Base-by-base conservation (phyloP, 2,113 vertebrate species). In the Uria lomvia region DNA sequence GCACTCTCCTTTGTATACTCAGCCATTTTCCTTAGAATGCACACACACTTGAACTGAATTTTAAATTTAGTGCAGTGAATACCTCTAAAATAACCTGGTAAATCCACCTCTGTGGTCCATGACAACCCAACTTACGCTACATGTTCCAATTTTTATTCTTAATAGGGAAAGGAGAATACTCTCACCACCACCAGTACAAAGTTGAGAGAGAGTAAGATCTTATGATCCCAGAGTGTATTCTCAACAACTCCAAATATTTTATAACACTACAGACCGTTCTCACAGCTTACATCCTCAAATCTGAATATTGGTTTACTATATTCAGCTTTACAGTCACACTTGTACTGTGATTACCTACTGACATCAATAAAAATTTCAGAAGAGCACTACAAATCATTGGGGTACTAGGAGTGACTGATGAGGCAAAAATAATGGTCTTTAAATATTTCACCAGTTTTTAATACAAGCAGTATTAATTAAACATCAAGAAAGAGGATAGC, bases 41-140 rank as follows among this genome's bases (percentile, higher is more conserved):
- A 58, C 12, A 50, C 4, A 38, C 5, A 34, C 10, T 15, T 63
- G 6, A 87, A 90, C 4, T 49, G 11, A 88, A 76, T 76, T 91
- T 63, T 75, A 87, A 73, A 84, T 45, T 59, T 42, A 79, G 9
- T 38, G 58, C 29, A 72, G 36, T 0, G 0, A 89, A 84, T 40
- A 74, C 5, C 32, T 67, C 71, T 42, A 67, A 62, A 77, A 84
- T 55, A 66, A 87, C 8, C 22, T 67, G 11, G 26, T 36, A 71
- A 86, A 66, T n/a, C 59, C 0, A 0, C 8, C n/a, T 71, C 32
- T 88, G 30, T 11, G 17, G 62, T 86, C 18, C 8, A 0, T 49
- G 72, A 85, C 14, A 76, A 56, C 19, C 16, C 34, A 83, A 77
- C 14, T 56, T 34, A 24, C 0, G 1, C 4, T 29, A 75, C 6